Conservation (phyloP, 1,140 invertebrate genomes). For the Ceratoteleas bidentatus region DNA sequence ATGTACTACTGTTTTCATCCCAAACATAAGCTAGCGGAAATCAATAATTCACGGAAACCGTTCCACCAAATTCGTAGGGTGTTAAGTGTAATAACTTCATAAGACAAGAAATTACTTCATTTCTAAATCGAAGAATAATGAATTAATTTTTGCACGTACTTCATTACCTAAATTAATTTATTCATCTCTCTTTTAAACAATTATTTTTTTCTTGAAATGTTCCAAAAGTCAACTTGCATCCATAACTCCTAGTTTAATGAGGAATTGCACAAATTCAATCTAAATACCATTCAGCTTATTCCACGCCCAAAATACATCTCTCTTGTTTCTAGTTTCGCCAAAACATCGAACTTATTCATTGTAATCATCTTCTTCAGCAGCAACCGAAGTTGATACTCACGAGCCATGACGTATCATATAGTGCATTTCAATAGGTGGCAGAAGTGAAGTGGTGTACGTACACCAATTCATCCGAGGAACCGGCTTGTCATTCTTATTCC, state of each 20-base stretch:
- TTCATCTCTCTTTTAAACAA: too few relatives aligned
- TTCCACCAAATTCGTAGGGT: conserved; percentile 30
- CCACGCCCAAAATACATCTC: not conserved
- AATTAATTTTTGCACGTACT: too few relatives aligned
- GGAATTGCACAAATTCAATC: too few relatives aligned
- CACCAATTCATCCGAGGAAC: conserved; percentile 16
- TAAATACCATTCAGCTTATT: too few relatives aligned
- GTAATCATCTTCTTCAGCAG: conserved; percentile 50
- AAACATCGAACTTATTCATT: conserved; percentile 1
- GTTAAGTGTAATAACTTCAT: conserved; percentile 21
- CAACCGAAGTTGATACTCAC: conserved; percentile 74
- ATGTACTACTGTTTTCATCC: conserved; percentile 36
- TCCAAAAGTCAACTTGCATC: too few relatives aligned
- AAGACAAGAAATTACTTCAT: conserved; percentile 45
- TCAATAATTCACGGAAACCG: conserved; percentile 46
- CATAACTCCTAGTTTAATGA: too few relatives aligned
- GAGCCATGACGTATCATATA: conserved; percentile 70
- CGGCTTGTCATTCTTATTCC: conserved; percentile 35
- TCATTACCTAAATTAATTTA: too few relatives aligned
- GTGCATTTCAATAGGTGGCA: conserved; percentile 41
- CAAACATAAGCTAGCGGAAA: conserved; percentile 36
- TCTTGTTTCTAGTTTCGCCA: conserved; percentile 66
- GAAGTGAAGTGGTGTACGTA: conserved; percentile 29
- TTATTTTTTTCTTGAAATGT: too few relatives aligned
- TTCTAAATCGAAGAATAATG: not conserved